phyloP scores from a whole-genome alignment of 2,797 vertebrate species.

The Trachurus trachurus region DNA sequence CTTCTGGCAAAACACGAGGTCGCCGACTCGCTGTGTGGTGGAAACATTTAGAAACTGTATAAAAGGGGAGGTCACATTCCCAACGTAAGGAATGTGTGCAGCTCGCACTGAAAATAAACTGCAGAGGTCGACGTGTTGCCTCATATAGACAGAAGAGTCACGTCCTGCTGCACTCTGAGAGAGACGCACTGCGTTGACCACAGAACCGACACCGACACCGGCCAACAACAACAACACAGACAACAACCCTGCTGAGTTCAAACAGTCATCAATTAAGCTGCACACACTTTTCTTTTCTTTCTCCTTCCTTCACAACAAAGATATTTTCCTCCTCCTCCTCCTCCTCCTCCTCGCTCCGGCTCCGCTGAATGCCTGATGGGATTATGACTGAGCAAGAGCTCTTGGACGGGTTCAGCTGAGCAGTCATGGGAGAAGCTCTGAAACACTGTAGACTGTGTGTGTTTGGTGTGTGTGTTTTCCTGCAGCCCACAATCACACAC shows the following conservation, averaged over 20 bases:
- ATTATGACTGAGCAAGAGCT: slow-evolving; percentile 66
- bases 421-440: slow-evolving; percentile 66
- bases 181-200: background rate
- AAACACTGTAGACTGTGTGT: background rate
- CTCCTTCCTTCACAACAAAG: slow-evolving; percentile 28
- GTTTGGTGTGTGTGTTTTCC: too few species aligned
- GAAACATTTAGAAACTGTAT: slow-evolving; percentile 18
- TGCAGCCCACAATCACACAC: background rate
- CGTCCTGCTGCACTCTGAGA: slow-evolving; percentile 14
- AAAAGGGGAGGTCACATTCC: slow-evolving; percentile 44
- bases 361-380: slow-evolving; percentile 68
- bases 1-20: background rate
- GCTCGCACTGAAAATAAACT: slow-evolving; percentile 60
- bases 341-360: slow-evolving; percentile 8
- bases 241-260: slow-evolving; percentile 31
- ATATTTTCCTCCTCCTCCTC: slow-evolving; percentile 32
- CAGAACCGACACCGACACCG: background rate
- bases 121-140: slow-evolving; percentile 33
- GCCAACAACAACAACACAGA: slow-evolving; percentile 23
- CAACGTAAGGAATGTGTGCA: slow-evolving; percentile 47
- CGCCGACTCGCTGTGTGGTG: background rate
- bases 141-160: slow-evolving; percentile 25
- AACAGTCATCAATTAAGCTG: slow-evolving; percentile 39
- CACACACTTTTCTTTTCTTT: slow-evolving; percentile 6
- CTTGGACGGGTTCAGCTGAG: slow-evolving; percentile 64